Evolutionary conservation across 2,797 vertebrate genomes (phyloP).

Genomic region (Adrianichthys oophorus): DNA sequence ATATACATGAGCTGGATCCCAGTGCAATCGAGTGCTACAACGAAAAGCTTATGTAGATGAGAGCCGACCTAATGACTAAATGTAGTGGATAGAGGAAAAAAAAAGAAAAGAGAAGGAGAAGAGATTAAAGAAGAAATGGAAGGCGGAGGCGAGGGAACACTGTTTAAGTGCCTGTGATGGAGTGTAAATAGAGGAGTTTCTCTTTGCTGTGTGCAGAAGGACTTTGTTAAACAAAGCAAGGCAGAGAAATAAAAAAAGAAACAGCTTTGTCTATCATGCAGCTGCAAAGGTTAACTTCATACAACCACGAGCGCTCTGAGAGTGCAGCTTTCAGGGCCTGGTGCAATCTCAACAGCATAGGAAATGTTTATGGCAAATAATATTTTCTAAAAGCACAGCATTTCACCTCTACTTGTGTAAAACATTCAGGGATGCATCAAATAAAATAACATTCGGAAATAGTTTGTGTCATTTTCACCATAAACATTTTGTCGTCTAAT

Average conservation of each 20-base stretch:
- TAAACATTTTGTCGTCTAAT: no score
- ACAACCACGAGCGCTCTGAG: slow-evolving; percentile 16
- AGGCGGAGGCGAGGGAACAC: slow-evolving; percentile 61
- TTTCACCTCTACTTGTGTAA: no score
- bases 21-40: slow-evolving; percentile 65
- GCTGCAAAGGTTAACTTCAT: slow-evolving; percentile 41
- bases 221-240: slow-evolving; percentile 57
- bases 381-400: neutral
- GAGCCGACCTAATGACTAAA: slow-evolving; percentile 76
- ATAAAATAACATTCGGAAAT: no score
- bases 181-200: slow-evolving; percentile 72
- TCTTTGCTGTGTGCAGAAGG: slow-evolving; percentile 46
- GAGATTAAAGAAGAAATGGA: slow-evolving; percentile 67
- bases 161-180: slow-evolving; percentile 75
- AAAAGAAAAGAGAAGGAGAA: slow-evolving; percentile 55
- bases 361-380: slow-evolving; percentile 9
- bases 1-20: slow-evolving; percentile 79
- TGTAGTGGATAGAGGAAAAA: slow-evolving; percentile 70
- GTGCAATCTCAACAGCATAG: slow-evolving; percentile 13
- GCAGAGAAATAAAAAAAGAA: slow-evolving; percentile 32
- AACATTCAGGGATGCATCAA: no score
- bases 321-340: slow-evolving; percentile 12
- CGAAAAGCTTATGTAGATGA: slow-evolving; percentile 77
- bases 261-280: slow-evolving; percentile 31
- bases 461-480: no score